These are phyloP conservation scores for Agrilus mali DNA, from an alignment of 2,888 invertebrate species.

Conservation along the genomic window DNA sequence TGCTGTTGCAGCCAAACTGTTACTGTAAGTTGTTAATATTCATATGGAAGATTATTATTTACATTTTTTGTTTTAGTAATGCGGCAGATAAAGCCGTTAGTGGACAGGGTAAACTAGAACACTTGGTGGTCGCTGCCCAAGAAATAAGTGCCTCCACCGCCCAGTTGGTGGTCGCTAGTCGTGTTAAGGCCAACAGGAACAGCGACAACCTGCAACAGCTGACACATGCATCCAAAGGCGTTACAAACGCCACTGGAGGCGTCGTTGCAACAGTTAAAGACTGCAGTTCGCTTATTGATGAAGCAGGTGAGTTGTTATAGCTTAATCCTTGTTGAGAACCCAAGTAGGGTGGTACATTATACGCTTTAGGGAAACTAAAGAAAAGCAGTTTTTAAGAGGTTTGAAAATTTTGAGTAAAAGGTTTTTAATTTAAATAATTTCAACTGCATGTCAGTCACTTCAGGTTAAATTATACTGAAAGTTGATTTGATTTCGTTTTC, in stretches of 20 bases:
- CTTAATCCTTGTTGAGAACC: not conserved
- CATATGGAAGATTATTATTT: constrained; percentile 24
- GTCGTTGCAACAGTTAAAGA: constrained; percentile 91
- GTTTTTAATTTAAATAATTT: too few relatives aligned
- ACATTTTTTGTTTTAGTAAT: constrained; percentile 49
- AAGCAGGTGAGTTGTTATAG: constrained; percentile 46
- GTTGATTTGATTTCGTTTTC: too few relatives aligned
- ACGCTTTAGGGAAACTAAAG: too few relatives aligned
- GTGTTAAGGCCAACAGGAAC: constrained; percentile 84
- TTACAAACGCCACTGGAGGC: constrained; percentile 76
- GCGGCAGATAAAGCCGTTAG: constrained; percentile 88
- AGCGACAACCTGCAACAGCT: constrained; percentile 70
- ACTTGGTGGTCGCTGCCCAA: constrained; percentile 92
- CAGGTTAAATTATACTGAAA: too few relatives aligned
- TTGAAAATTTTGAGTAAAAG: too few relatives aligned
- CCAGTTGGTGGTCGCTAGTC: constrained; percentile 91
- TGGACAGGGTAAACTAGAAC: constrained; percentile 76
- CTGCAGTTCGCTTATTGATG: constrained; percentile 74
- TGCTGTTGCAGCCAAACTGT: constrained; percentile 86
- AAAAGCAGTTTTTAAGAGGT: too few relatives aligned
- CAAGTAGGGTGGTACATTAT: too few relatives aligned
- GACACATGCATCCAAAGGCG: constrained; percentile 74
- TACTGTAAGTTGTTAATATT: constrained; percentile 61
- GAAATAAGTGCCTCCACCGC: constrained; percentile 94
- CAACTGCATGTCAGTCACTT: too few relatives aligned